Conservation (phyloP, 2,113 vertebrate species). For the Empidonax traillii region DNA sequence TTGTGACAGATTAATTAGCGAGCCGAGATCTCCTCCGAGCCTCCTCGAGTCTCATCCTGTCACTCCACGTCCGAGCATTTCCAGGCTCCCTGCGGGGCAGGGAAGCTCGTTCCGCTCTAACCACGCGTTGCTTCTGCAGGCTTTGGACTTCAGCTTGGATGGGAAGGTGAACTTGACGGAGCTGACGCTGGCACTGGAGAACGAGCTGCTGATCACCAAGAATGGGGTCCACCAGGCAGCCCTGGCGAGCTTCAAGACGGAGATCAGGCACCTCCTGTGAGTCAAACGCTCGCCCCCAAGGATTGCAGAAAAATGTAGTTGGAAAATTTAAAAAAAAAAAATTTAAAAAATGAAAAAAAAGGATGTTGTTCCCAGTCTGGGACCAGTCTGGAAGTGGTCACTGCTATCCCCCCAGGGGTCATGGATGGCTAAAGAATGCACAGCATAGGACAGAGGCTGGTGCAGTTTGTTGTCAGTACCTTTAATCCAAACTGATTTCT, state of each 20-base stretch:
- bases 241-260: constrained; percentile 89
- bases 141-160: constrained; percentile 88
- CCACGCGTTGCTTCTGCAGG: constrained; percentile 61
- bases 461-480: neutral
- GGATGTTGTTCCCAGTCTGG: neutral
- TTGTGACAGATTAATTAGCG: neutral
- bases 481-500: neutral
- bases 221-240: constrained; percentile 89
- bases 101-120: neutral
- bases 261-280: constrained; percentile 93
- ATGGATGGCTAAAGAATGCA: neutral
- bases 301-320: neutral
- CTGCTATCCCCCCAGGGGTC: too few species aligned
- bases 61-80: neutral
- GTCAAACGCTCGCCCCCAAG: constrained; percentile 22
- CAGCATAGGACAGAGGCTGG: neutral
- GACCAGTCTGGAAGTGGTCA: neutral
- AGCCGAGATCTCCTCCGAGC: neutral
- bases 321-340: too few species aligned
- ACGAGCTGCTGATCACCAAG: constrained; percentile 89
- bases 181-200: constrained; percentile 89
- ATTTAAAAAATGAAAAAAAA: neutral
- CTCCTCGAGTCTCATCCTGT: neutral
- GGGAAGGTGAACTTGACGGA: constrained; percentile 88
- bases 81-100: neutral